phyloP scores from a whole-genome alignment of 2,113 vertebrate species.

The Arenaria interpres region DNA sequence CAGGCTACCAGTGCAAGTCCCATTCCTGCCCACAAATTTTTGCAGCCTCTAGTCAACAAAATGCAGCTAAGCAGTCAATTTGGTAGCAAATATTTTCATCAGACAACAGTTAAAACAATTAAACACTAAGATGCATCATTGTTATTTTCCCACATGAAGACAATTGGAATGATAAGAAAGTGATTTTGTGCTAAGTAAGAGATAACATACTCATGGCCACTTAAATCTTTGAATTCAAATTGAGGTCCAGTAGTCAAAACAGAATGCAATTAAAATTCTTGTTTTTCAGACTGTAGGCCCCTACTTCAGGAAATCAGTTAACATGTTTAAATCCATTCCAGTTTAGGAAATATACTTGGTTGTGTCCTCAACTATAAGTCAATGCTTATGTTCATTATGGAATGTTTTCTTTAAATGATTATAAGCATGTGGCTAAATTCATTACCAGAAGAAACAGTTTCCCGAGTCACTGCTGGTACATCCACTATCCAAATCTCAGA shows the following conservation, averaged over 20 bases:
- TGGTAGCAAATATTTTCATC: not conserved
- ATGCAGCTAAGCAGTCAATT: not conserved
- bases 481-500: not conserved
- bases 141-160: conserved; percentile 28
- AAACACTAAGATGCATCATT: conserved; percentile 6
- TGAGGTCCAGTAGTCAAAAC: conserved; percentile 17
- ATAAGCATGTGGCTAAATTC: not conserved
- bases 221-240: conserved; percentile 55
- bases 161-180: conserved; percentile 26
- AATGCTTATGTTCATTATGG: not conserved
- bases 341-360: not conserved
- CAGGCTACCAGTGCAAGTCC: not conserved
- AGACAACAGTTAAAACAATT: conserved; percentile 19
- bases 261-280: conserved; percentile 38
- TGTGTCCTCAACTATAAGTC: not conserved
- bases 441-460: not conserved
- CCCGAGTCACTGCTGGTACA: not conserved
- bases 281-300: not conserved
- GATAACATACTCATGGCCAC: not conserved
- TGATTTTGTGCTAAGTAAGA: conserved; percentile 37
- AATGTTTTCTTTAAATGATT: not conserved
- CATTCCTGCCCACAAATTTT: not conserved
- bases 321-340: not conserved
- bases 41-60: not conserved
- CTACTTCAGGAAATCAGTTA: not conserved